Conservation (phyloP, 2,797 vertebrate genomes). For the Rhinichthys osculus region DNA sequence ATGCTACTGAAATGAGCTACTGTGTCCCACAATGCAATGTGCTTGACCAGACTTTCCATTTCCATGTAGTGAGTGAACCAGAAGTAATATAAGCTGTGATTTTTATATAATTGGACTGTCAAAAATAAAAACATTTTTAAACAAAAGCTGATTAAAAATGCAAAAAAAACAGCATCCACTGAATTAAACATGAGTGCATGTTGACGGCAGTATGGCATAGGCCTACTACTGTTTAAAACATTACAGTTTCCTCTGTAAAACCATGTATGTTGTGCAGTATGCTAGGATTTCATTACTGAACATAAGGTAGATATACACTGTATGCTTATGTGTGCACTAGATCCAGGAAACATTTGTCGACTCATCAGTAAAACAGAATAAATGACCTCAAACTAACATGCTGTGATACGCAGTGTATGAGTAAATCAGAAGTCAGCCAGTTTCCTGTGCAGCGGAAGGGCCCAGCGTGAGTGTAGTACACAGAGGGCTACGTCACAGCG, state of each 20-base stretch:
- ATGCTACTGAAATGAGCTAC: neutral
- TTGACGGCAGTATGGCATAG: neutral
- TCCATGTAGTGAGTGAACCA: neutral
- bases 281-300: neutral
- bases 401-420: conserved; percentile 31
- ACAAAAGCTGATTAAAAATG: neutral
- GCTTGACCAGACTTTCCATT: neutral
- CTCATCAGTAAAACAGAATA: conserved; percentile 36
- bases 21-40: neutral
- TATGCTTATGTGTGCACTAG: neutral
- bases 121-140: neutral
- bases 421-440: conserved; percentile 29
- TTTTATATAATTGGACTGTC: neutral
- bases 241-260: neutral
- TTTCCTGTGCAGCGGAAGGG: conserved; percentile 26
- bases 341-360: conserved; percentile 27
- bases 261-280: neutral
- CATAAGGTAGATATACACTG: neutral
- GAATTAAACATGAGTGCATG: neutral
- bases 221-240: neutral
- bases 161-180: neutral
- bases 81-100: neutral
- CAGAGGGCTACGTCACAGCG: conserved; percentile 11
- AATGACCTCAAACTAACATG: conserved; percentile 39
- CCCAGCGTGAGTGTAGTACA: conserved; percentile 32